These are phyloP conservation scores for Molossus molossus DNA, from an alignment of 2,797 vertebrate species.

Conservation along the genomic window DNA sequence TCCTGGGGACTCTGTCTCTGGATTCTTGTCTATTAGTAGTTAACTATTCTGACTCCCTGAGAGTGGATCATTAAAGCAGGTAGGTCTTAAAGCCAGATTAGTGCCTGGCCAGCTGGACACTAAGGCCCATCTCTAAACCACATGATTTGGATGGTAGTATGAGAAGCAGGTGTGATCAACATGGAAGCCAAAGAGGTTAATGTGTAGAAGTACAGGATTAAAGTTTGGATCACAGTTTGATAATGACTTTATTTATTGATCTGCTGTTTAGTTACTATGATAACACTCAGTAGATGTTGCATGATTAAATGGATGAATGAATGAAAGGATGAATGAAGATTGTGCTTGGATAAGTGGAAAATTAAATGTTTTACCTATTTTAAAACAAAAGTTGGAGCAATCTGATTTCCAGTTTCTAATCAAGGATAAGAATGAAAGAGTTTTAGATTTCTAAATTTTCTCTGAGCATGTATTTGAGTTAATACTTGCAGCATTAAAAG, in stretches of 20 bases:
- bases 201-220: conserved; percentile 38
- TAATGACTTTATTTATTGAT: background rate
- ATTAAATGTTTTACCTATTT: conserved; percentile 52
- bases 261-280: background rate
- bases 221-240: conserved; percentile 1
- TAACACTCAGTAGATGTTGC: background rate
- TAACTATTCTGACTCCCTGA: conserved; percentile 85
- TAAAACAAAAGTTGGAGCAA: conserved; percentile 67
- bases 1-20: conserved; percentile 58
- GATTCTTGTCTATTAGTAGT: conserved; percentile 66
- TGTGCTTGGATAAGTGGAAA: conserved; percentile 63
- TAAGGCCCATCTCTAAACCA: conserved; percentile 63
- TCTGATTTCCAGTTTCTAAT: conserved; percentile 40
- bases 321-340: conserved; percentile 47
- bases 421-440: conserved; percentile 40
- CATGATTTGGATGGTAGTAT: conserved; percentile 38
- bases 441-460: conserved; percentile 67
- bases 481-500: conserved; percentile 48
- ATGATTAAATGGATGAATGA: background rate
- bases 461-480: background rate
- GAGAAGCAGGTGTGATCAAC: background rate
- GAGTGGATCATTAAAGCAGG: conserved; percentile 78
- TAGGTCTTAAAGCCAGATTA: conserved; percentile 67
- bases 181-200: conserved; percentile 31
- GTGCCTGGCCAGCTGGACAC: conserved; percentile 47